Evolutionary conservation across 2,797 vertebrate species (phyloP).

Genomic region (Sebastolobus altivelis): DNA sequence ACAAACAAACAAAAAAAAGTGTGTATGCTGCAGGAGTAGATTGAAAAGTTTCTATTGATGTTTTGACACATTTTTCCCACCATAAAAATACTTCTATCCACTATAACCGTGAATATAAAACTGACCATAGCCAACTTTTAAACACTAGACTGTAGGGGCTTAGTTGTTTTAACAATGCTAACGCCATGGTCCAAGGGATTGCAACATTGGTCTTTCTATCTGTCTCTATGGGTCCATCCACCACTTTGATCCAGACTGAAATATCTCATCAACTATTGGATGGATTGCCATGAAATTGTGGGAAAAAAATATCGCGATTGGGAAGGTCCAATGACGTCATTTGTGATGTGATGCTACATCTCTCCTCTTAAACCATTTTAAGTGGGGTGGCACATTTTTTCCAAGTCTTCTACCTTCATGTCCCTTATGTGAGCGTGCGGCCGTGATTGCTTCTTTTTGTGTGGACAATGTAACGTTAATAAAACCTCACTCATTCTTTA

Average conservation of each 20-base stretch:
- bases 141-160: not conserved
- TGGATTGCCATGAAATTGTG: accelerated
- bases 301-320: accelerated
- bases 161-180: not conserved
- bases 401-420: not conserved
- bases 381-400: not conserved
- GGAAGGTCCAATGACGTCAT: too few relatives aligned
- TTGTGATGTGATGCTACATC: not conserved
- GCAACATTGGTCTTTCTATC: too few relatives aligned
- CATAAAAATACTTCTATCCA: not conserved
- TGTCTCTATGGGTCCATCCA: not conserved
- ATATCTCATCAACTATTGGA: not conserved
- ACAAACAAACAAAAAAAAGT: not conserved
- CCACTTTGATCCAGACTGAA: too few relatives aligned
- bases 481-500: not conserved
- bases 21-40: not conserved
- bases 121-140: not conserved
- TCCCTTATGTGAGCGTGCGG: not conserved
- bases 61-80: not conserved
- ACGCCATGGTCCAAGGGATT: not conserved
- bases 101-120: not conserved
- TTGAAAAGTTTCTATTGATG: not conserved
- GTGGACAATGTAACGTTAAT: not conserved
- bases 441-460: not conserved
- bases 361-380: not conserved